Percentiles rank a stretch among this genome's conserved stretches.
phyloP scores from a whole-genome alignment of 2,797 vertebrate species.

The Sarcoramphus papa region DNA sequence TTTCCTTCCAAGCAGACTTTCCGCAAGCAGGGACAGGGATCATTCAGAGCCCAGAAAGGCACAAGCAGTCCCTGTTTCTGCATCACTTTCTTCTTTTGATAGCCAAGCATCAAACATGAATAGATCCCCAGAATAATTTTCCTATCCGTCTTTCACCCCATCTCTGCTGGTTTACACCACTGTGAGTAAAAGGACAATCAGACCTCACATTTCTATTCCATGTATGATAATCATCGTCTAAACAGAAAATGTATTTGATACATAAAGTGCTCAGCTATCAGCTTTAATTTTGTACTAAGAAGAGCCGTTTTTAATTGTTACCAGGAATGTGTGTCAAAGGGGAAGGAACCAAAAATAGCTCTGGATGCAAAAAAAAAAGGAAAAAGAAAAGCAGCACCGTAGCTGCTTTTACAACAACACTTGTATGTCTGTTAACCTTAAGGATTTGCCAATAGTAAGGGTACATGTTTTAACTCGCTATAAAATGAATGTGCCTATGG shows the following conservation, averaged over 20 bases:
- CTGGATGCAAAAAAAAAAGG: not conserved
- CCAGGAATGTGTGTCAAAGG: conserved; percentile 59
- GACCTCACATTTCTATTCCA: not conserved
- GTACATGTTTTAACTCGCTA: conserved; percentile 34
- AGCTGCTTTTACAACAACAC: conserved; percentile 2
- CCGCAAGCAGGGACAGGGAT: not conserved
- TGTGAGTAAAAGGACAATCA: not conserved
- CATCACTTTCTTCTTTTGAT: not conserved
- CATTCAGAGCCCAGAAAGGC: not conserved
- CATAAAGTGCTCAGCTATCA: not conserved
- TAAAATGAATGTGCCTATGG: conserved; percentile 28
- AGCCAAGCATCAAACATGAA: not conserved
- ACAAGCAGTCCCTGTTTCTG: not conserved
- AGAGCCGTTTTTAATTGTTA: not conserved
- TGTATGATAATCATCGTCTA: not conserved
- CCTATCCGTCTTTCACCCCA: not conserved
- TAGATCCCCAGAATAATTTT: not conserved
- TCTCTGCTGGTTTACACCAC: not conserved
- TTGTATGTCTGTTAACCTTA: conserved; percentile 1
- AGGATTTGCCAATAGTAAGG: not conserved
- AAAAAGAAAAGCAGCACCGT: not conserved
- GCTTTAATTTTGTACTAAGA: not conserved
- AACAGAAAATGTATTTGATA: not conserved
- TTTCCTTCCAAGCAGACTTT: not conserved
- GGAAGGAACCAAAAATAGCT: conserved; percentile 38